Percentiles rank a stretch among this genome's conserved stretches.
phyloP scores from a whole-genome alignment of 2,888 invertebrate genomes.

The Nomada flava region DNA sequence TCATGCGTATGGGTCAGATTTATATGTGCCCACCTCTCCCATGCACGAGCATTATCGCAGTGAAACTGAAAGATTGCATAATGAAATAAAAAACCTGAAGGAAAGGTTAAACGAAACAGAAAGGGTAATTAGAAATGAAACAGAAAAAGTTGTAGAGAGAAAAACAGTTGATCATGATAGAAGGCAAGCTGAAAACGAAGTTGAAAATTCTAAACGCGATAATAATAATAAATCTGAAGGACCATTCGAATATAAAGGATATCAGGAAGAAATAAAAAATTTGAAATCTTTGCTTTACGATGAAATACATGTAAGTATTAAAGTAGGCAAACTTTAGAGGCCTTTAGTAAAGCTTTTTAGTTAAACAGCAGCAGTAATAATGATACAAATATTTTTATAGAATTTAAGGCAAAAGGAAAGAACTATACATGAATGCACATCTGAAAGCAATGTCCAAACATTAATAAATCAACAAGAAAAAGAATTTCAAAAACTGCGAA shows the following conservation, averaged over 20 bases:
- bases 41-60: slow-evolving; percentile 84
- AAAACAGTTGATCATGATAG: slow-evolving; percentile 57
- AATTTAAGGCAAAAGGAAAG: slow-evolving; percentile 72
- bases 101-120: slow-evolving; percentile 87
- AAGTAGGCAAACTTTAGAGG: neutral
- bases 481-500: slow-evolving; percentile 85
- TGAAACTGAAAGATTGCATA: slow-evolving; percentile 87
- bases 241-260: slow-evolving; percentile 73
- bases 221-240: slow-evolving; percentile 48
- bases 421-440: slow-evolving; percentile 76
- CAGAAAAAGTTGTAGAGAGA: slow-evolving; percentile 78
- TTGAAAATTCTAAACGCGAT: slow-evolving; percentile 42
- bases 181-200: slow-evolving; percentile 55
- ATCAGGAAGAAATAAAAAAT: slow-evolving; percentile 77
- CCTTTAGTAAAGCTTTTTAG: neutral
- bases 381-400: slow-evolving; percentile 59
- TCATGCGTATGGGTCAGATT: slow-evolving; percentile 83
- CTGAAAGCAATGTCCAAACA: slow-evolving; percentile 83
- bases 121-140: slow-evolving; percentile 84
- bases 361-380: neutral
- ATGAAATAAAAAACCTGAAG: slow-evolving; percentile 88
- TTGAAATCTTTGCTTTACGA: slow-evolving; percentile 77
- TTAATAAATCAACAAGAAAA: slow-evolving; percentile 85
- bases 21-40: slow-evolving; percentile 70
- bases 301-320: slow-evolving; percentile 77